Conservation (phyloP, 1,140 invertebrate species). For the Caenorhabditis inopinata region DNA sequence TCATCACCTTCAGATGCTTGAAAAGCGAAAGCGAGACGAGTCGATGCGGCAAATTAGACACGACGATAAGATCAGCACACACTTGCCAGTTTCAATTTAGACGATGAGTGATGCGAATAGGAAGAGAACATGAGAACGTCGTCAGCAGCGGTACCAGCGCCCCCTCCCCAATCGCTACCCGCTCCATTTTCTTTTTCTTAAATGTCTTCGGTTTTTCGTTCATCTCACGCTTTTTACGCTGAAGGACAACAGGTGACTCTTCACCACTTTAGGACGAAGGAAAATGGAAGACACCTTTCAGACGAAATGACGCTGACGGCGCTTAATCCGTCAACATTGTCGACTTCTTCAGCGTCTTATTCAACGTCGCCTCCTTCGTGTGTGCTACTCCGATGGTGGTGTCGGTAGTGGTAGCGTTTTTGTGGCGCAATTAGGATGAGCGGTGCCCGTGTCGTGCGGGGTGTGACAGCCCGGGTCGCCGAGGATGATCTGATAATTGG, state of each 20-base stretch:
- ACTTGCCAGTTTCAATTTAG: constrained; percentile 32
- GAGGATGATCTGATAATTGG: constrained; percentile 31
- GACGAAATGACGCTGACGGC: neutral
- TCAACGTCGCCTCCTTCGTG: too few relatives aligned
- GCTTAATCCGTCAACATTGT: constrained; percentile 30
- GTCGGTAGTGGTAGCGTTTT: neutral
- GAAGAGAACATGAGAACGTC: neutral
- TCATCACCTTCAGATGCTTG: neutral
- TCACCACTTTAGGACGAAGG: neutral
- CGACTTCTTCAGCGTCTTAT: neutral
- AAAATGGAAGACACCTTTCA: constrained; percentile 17
- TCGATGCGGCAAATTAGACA: constrained; percentile 21
- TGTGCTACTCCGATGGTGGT: too few relatives aligned
- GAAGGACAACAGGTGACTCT: constrained; percentile 28
- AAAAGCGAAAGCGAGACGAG: neutral
- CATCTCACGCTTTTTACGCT: neutral
- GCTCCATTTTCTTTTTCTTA: neutral
- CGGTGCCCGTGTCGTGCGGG: neutral
- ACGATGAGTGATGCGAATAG: constrained; percentile 30
- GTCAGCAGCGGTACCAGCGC: too few relatives aligned
- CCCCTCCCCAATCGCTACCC: too few relatives aligned
- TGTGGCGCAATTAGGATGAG: constrained; percentile 29
- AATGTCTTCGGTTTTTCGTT: too few relatives aligned
- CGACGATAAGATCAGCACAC: constrained; percentile 15
- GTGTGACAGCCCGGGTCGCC: constrained; percentile 12